These are phyloP conservation scores for Pseudococcus viburni DNA, from an alignment of 2,888 invertebrate genomes.

Conservation along the genomic window DNA sequence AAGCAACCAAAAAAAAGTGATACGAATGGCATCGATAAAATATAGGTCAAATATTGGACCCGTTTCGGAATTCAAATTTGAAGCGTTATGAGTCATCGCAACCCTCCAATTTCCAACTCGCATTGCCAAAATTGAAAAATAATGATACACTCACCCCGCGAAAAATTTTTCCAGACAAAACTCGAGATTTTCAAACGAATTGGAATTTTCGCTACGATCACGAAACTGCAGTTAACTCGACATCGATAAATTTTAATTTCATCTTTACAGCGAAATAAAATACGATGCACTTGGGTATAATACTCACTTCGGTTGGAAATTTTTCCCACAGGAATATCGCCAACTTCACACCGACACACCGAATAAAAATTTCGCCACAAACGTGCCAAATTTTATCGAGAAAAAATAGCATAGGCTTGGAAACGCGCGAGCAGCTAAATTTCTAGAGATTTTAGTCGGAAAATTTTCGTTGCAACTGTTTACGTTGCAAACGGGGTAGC, in stretches of 20 bases:
- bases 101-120: too few relatives aligned
- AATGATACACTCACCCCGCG: too few relatives aligned
- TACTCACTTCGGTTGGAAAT: neutral
- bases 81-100: neutral
- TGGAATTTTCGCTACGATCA: neutral
- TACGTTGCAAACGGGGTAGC: slow-evolving; percentile 54
- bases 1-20: neutral
- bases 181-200: neutral
- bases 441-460: slow-evolving; percentile 28
- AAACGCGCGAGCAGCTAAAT: slow-evolving; percentile 16
- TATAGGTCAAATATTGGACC: slow-evolving; percentile 28
- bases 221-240: neutral
- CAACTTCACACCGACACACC: neutral
- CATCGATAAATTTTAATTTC: neutral
- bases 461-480: slow-evolving; percentile 54
- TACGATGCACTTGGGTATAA: neutral
- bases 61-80: neutral
- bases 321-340: neutral
- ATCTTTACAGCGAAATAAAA: neutral
- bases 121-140: too few relatives aligned
- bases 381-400: neutral
- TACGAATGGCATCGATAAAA: slow-evolving; percentile 10
- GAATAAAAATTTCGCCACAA: neutral
- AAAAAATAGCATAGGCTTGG: neutral
- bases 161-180: neutral